phyloP scores from a whole-genome alignment of 2,797 vertebrate species.

The Lycodopsis pacificus region DNA sequence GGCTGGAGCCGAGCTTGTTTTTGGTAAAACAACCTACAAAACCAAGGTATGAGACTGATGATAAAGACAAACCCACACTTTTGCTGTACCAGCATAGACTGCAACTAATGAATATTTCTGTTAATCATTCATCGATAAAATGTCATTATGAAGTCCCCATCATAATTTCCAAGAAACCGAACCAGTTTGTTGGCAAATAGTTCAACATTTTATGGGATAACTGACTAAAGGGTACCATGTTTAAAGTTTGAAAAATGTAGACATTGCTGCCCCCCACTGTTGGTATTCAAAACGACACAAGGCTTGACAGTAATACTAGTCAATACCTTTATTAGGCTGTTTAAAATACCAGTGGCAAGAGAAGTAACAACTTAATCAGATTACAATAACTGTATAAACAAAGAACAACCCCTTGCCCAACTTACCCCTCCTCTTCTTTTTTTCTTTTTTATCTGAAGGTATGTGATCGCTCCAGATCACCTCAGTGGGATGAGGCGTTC shows the following conservation, averaged over 20 bases:
- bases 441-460: conserved; percentile 74
- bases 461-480: conserved; percentile 83
- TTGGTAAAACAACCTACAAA: conserved; percentile 83
- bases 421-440: background rate
- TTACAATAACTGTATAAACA: background rate
- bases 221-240: background rate
- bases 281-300: background rate
- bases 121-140: background rate
- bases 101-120: background rate
- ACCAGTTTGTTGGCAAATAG: background rate
- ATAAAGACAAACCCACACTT: background rate
- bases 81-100: background rate
- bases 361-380: background rate
- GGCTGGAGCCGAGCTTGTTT: conserved; percentile 82
- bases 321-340: background rate
- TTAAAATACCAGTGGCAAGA: background rate
- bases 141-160: background rate
- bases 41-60: conserved; percentile 83
- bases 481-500: conserved; percentile 89
- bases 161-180: background rate
- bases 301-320: background rate
- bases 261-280: conserved; percentile 21
- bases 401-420: background rate
- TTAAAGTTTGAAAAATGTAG: background rate
- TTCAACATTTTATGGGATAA: background rate